Percentiles rank a stretch among this genome's conserved stretches.
These are phyloP conservation scores for Drosophila antonietae DNA, from an alignment of 2,888 invertebrate species.

Conservation along the genomic window DNA sequence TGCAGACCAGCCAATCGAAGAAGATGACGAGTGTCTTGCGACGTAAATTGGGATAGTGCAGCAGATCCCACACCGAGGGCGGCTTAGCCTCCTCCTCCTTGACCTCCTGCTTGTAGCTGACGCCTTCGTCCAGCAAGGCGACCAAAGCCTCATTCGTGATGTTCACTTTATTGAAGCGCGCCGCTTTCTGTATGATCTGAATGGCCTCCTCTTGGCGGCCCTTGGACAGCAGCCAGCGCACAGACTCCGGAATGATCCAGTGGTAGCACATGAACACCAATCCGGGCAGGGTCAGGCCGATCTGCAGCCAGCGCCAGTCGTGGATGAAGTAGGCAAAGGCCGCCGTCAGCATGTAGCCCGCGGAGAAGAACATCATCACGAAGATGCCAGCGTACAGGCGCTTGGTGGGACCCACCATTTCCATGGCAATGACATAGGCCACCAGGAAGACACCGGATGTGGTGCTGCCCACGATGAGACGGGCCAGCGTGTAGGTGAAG, in stretches of 20 bases:
- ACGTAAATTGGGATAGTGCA: constrained; percentile 88
- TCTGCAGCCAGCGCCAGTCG: constrained; percentile 89
- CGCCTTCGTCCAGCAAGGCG: constrained; percentile 85
- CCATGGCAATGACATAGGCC: constrained; percentile 91
- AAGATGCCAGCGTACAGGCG: constrained; percentile 89
- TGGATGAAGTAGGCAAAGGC: constrained; percentile 88
- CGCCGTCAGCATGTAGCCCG: constrained; percentile 89
- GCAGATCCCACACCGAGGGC: constrained; percentile 87
- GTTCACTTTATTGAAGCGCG: constrained; percentile 88
- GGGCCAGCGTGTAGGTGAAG: constrained; percentile 88
- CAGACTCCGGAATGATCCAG: constrained; percentile 91
- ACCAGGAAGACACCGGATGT: constrained; percentile 92
- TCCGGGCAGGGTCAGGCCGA: constrained; percentile 89
- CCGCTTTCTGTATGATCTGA: constrained; percentile 87
- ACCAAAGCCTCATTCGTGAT: constrained; percentile 86
- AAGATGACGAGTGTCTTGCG: constrained; percentile 89
- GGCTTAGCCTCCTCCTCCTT: constrained; percentile 26
- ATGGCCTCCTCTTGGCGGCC: constrained; percentile 88
- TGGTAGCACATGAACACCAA: constrained; percentile 88
- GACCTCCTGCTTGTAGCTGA: constrained; percentile 31
- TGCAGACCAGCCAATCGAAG: constrained; percentile 92
- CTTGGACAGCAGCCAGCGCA: constrained; percentile 89
- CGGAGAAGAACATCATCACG: constrained; percentile 90
- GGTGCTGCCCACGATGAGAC: constrained; percentile 89
- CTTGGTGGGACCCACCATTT: constrained; percentile 90